Percentiles rank a stretch among this genome's conserved stretches.
phyloP scores from a whole-genome alignment of 1,140 invertebrate species.

The Zaprionus inermis region DNA sequence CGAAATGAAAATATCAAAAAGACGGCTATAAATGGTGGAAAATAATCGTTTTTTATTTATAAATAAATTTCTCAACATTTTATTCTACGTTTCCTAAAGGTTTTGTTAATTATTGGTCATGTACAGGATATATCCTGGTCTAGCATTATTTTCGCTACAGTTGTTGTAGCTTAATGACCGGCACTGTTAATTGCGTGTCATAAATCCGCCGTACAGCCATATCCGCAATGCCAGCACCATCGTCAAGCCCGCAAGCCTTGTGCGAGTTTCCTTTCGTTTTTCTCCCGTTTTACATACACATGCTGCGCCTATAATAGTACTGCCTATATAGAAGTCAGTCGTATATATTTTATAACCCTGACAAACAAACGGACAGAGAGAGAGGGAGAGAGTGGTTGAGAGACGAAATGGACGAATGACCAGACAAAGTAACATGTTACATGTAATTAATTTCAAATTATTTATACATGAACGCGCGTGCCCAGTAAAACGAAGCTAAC shows the following conservation, averaged over 20 bases:
- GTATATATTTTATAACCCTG: conserved; percentile 68
- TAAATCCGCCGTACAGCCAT: conserved; percentile 74
- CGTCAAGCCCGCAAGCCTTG: conserved; percentile 40
- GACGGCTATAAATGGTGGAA: too few relatives aligned
- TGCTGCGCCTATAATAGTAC: conserved; percentile 29
- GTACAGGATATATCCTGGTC: conserved; percentile 3
- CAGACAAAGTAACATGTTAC: conserved; percentile 71
- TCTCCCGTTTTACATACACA: conserved; percentile 20
- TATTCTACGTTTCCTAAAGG: too few relatives aligned
- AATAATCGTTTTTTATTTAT: too few relatives aligned
- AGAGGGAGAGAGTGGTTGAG: conserved; percentile 12
- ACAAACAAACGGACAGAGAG: conserved; percentile 30
- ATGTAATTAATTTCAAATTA: conserved; percentile 83
- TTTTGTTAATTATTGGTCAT: neutral
- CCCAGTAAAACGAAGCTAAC: conserved; percentile 40
- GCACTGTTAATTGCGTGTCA: conserved; percentile 78
- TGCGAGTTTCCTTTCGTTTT: conserved; percentile 18
- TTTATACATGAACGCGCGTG: conserved; percentile 77
- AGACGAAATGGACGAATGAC: conserved; percentile 48
- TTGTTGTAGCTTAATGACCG: conserved; percentile 61
- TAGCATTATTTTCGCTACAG: neutral
- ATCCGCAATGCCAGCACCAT: conserved; percentile 24
- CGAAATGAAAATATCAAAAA: too few relatives aligned
- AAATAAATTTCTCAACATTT: too few relatives aligned
- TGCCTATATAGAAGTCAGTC: conserved; percentile 14